phyloP scores from a whole-genome alignment of 2,113 vertebrate genomes.

The Amphilophus citrinellus region DNA sequence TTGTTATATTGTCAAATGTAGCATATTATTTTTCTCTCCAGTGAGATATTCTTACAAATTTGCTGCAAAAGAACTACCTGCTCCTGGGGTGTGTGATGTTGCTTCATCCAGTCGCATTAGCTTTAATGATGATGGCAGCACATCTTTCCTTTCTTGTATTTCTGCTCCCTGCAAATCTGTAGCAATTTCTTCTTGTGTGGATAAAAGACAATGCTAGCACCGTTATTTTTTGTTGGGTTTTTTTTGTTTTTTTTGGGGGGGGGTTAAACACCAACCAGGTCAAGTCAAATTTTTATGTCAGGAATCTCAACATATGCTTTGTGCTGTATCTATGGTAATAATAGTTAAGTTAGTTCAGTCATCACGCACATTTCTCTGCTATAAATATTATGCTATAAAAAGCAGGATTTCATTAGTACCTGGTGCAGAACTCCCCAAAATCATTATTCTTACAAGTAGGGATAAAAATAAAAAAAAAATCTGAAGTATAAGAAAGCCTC shows the following conservation, averaged over 20 bases:
- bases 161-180: conserved; percentile 6
- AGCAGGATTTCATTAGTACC: conserved; percentile 29
- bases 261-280: not conserved
- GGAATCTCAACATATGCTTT: not conserved
- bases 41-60: conserved; percentile 15
- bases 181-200: conserved; percentile 1
- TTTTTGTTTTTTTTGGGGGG: no score
- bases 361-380: not conserved
- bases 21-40: conserved; percentile 7
- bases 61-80: not conserved
- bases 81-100: conserved; percentile 4
- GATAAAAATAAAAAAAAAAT: not conserved
- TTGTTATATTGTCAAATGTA: conserved; percentile 29
- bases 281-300: not conserved
- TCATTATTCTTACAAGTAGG: conserved; percentile 42
- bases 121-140: conserved; percentile 10
- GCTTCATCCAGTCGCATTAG: conserved; percentile 12
- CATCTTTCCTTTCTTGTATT: not conserved
- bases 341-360: not conserved
- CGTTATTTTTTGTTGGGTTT: not conserved
- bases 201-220: not conserved
- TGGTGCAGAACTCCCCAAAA: conserved; percentile 15
- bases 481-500: conserved; percentile 6
- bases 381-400: conserved; percentile 9
- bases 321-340: not conserved